Percentiles rank a stretch among this genome's conserved stretches.
These are phyloP conservation scores for Muschampia plurimacula DNA, from an alignment of 2,888 invertebrate genomes.

Conservation along the genomic window DNA sequence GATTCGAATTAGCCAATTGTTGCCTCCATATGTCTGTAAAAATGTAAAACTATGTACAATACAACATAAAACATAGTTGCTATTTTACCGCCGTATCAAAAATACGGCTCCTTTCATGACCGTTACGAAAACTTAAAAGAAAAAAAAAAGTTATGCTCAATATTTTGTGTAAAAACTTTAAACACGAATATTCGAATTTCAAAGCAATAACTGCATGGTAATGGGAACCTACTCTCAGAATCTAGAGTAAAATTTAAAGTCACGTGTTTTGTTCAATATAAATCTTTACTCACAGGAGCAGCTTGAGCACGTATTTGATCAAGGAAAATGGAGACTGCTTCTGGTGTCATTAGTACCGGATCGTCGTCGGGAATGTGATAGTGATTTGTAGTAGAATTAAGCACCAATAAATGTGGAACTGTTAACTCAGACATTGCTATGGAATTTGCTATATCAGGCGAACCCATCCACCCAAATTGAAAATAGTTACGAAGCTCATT, in stretches of 20 bases:
- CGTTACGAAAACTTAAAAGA: too few relatives aligned
- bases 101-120: too few relatives aligned
- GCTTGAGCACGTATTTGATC: constrained; percentile 91
- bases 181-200: too few relatives aligned
- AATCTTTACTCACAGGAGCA: constrained; percentile 87
- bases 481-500: constrained; percentile 92
- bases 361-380: constrained; percentile 96
- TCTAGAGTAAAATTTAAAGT: too few relatives aligned
- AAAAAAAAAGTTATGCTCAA: not conserved
- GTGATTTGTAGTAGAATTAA: constrained; percentile 96
- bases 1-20: constrained; percentile 90
- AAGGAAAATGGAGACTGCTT: constrained; percentile 91
- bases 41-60: not conserved
- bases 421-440: constrained; percentile 95
- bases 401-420: constrained; percentile 94
- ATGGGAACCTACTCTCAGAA: too few relatives aligned
- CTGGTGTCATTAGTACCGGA: constrained; percentile 91
- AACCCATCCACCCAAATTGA: constrained; percentile 98
- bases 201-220: too few relatives aligned
- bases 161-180: too few relatives aligned
- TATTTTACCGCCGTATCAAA: too few relatives aligned
- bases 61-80: not conserved
- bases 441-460: constrained; percentile 95
- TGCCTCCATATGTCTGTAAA: constrained; percentile 93
- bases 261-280: not conserved